phyloP scores from a whole-genome alignment of 1,140 invertebrate genomes.

The Ceratosolen fusciceps region DNA sequence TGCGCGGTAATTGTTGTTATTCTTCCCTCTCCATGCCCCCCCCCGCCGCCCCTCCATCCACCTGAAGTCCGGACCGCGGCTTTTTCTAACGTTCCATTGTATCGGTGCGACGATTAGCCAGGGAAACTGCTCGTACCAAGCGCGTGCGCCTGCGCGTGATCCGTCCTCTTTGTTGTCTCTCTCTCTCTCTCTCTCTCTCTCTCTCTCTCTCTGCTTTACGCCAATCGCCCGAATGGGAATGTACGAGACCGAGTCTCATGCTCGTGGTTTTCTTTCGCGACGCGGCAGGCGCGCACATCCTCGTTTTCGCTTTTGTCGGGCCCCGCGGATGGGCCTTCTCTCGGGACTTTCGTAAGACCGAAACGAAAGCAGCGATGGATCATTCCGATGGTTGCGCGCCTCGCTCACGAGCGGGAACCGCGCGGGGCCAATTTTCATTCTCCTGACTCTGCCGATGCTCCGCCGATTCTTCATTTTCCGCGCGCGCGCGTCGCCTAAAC shows the following conservation, averaged over 20 bases:
- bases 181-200: not conserved
- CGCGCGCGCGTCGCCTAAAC: too few relatives aligned
- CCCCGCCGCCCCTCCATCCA: not conserved
- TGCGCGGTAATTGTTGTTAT: constrained; percentile 25
- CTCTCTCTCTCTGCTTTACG: not conserved
- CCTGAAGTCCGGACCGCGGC: too few relatives aligned
- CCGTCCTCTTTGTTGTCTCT: not conserved
- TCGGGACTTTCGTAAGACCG: constrained; percentile 8
- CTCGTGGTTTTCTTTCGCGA: not conserved
- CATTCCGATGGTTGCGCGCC: constrained; percentile 20
- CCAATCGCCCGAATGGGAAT: constrained; percentile 22
- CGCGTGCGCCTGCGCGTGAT: not conserved
- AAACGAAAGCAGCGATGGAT: constrained; percentile 9
- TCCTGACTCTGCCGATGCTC: not conserved
- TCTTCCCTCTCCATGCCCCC: not conserved
- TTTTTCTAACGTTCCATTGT: constrained; percentile 44
- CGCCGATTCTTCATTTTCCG: too few relatives aligned
- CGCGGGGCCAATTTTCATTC: constrained; percentile 38
- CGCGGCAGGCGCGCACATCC: not conserved
- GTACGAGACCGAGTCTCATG: constrained; percentile 8
- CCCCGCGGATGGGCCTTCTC: too few relatives aligned
- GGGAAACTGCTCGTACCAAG: too few relatives aligned
- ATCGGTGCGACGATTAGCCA: constrained; percentile 43
- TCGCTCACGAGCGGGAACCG: constrained; percentile 18
- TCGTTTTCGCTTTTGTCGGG: constrained; percentile 33